Percentiles rank a stretch among this genome's conserved stretches.
These are phyloP conservation scores for Porites divaricata DNA, from an alignment of 92 coral and sea anemone species.

Conservation along the genomic window DNA sequence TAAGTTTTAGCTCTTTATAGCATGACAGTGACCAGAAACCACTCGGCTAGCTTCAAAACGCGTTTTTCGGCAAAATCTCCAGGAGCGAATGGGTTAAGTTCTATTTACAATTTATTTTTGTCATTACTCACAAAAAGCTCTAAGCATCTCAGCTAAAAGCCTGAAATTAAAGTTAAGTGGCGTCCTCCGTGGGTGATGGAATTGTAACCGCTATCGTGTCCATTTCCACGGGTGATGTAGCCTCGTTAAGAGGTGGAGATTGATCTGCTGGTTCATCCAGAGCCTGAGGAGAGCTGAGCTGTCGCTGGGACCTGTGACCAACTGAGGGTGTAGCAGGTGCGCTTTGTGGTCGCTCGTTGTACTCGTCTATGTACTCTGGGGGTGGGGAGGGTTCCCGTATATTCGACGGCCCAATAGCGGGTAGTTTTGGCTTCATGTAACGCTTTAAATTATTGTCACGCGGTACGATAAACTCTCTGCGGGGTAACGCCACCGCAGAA, in stretches of 20 bases:
- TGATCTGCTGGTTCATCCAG: conserved; percentile 32
- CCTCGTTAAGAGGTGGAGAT: conserved; percentile 50
- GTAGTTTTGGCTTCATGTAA: conserved; percentile 76
- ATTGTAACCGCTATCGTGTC: conserved; percentile 78
- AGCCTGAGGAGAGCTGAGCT: conserved; percentile 38
- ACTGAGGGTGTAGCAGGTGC: conserved; percentile 88
- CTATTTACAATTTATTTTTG: not conserved
- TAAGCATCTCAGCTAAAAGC: not conserved
- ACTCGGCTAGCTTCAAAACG: too few relatives aligned
- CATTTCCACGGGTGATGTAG: conserved; percentile 70
- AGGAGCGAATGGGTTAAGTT: too few relatives aligned
- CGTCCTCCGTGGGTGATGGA: conserved; percentile 70
- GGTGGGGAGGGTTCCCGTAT: conserved; percentile 76
- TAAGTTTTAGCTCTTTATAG: too few relatives aligned
- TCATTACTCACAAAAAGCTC: not conserved
- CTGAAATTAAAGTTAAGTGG: not conserved
- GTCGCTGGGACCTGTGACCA: conserved; percentile 26
- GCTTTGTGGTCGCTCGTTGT: conserved; percentile 74
- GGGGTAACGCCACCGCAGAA: conserved; percentile 78
- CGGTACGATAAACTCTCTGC: conserved; percentile 89
- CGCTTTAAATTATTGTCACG: conserved; percentile 75
- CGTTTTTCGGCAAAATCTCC: too few relatives aligned
- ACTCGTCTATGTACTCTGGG: conserved; percentile 63
- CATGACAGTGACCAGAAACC: too few relatives aligned
- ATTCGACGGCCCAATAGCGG: conserved; percentile 74